phyloP scores from a whole-genome alignment of 2,113 vertebrate genomes.

The Turdus rufiventris region DNA sequence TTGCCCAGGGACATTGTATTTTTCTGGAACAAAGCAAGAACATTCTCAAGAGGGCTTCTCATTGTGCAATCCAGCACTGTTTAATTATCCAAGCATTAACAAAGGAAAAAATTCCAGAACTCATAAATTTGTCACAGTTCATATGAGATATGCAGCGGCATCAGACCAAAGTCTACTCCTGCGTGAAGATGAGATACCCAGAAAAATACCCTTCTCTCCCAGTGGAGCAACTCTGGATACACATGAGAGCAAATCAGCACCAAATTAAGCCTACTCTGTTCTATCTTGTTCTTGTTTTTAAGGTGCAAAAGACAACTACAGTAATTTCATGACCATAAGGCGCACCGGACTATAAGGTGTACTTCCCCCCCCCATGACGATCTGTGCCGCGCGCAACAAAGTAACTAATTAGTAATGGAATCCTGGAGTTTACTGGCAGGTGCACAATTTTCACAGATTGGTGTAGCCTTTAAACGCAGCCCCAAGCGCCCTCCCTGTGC shows the following conservation, averaged over 20 bases:
- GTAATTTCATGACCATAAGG: no score
- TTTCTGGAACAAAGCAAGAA: not conserved
- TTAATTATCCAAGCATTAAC: not conserved
- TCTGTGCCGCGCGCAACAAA: no score
- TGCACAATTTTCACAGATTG: no score
- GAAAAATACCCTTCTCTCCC: not conserved
- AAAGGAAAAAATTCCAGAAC: not conserved
- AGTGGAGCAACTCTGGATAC: not conserved
- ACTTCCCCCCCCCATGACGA: no score
- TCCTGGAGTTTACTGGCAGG: no score
- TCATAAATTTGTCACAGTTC: not conserved
- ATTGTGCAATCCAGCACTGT: not conserved
- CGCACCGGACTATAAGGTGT: no score
- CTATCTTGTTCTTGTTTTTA: not conserved
- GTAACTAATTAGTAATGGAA: no score
- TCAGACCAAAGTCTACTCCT: not conserved
- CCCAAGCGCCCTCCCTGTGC: no score
- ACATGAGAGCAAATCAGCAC: not conserved
- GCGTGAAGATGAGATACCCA: not conserved
- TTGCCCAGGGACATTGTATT: not conserved
- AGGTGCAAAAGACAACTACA: not conserved
- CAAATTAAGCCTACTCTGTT: not conserved
- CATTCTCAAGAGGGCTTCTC: not conserved
- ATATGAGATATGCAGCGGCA: not conserved
- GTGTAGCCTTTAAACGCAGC: no score